Evolutionary conservation across 2,797 vertebrate genomes (phyloP).

Genomic region (Selene dorsalis): DNA sequence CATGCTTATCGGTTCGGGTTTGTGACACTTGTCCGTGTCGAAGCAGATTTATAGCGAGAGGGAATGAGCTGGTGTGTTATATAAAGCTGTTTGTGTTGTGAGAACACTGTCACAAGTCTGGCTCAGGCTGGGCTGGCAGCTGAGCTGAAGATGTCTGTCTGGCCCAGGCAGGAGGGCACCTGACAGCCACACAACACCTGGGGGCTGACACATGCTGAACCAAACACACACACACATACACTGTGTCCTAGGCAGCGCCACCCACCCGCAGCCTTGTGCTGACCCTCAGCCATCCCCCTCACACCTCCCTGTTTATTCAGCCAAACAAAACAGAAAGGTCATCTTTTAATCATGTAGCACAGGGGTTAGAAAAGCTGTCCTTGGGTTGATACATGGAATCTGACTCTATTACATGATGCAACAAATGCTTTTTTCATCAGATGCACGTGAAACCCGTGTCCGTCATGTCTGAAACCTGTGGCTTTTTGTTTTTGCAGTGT

Average conservation of each 20-base stretch:
- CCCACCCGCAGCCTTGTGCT: conserved; percentile 71
- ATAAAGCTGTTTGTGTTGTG: conserved; percentile 75
- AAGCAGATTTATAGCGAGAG: conserved; percentile 63
- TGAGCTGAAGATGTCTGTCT: conserved; percentile 69
- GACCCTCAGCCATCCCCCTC: conserved; percentile 69
- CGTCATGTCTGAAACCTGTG: conserved; percentile 36
- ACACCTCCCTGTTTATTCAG: conserved; percentile 70
- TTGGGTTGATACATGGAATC: background rate
- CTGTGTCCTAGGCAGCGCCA: conserved; percentile 56
- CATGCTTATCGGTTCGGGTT: conserved; percentile 38
- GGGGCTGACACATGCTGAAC: conserved; percentile 69
- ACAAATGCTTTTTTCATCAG: conserved; percentile 16
- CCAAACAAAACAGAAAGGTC: conserved; percentile 69
- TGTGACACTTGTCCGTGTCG: conserved; percentile 40
- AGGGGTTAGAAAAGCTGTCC: conserved; percentile 54
- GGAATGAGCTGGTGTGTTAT: conserved; percentile 64
- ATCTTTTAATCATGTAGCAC: conserved; percentile 70
- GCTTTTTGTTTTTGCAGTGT: conserved; percentile 84
- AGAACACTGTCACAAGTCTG: conserved; percentile 75
- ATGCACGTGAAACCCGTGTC: conserved; percentile 36
- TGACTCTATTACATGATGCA: conserved; percentile 7
- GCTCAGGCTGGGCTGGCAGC: conserved; percentile 69
- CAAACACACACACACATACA: conserved; percentile 53
- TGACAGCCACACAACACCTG: conserved; percentile 81
- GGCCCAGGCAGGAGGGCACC: conserved; percentile 74